A percentile compares a stretch with the other conserved stretches of the same genome.
Evolutionary conservation across 2,888 invertebrate species (phyloP).

Genomic region (Tenthredo distinguenda): DNA sequence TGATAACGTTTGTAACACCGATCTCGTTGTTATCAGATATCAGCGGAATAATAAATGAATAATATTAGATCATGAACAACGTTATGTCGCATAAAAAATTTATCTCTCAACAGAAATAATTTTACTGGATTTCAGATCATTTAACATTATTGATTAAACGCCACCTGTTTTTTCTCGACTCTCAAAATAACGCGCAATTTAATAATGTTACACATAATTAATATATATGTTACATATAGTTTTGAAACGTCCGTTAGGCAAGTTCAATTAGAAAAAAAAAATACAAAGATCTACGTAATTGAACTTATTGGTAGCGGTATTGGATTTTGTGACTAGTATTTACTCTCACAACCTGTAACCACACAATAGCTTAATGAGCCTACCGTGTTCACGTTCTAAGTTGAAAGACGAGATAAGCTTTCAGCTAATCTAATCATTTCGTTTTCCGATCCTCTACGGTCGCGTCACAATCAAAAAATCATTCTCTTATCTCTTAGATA

Average conservation of each 20-base stretch:
- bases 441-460: constrained; percentile 15
- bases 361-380: background rate
- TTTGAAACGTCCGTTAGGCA: background rate
- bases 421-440: constrained; percentile 34
- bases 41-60: background rate
- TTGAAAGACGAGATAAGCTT: constrained; percentile 35
- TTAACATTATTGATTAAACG: background rate
- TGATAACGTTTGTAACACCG: background rate
- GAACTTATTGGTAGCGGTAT: background rate
- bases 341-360: background rate
- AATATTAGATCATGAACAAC: background rate
- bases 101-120: background rate
- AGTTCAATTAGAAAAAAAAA: background rate
- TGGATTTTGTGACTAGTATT: background rate
- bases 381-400: constrained; percentile 3
- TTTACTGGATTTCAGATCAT: background rate
- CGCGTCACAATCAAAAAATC: background rate
- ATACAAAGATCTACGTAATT: background rate
- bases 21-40: background rate
- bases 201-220: background rate
- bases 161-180: background rate
- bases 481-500: background rate
- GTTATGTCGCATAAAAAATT: background rate
- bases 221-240: background rate
- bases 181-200: background rate